These are phyloP conservation scores for Rhinoraja longicauda DNA, from an alignment of 2,797 vertebrate species.

Conservation along the genomic window DNA sequence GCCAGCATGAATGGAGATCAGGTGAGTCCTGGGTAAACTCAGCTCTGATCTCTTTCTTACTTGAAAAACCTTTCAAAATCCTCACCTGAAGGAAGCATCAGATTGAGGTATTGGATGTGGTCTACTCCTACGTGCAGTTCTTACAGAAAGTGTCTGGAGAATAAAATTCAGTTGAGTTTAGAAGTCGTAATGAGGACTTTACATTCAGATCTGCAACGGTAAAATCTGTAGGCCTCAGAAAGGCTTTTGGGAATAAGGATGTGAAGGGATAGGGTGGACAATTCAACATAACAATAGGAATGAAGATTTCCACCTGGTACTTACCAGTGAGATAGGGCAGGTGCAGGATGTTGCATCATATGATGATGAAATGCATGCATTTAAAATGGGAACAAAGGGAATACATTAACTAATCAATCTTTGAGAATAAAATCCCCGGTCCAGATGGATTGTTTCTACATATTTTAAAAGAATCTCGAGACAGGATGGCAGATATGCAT, in stretches of 20 bases:
- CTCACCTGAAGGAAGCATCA: not conserved
- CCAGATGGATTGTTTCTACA: too few relatives aligned
- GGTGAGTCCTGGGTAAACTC: not conserved
- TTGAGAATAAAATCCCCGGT: too few relatives aligned
- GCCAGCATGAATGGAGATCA: not conserved
- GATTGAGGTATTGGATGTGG: not conserved
- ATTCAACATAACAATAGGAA: too few relatives aligned
- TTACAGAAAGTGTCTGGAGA: not conserved
- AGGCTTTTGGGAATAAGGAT: not conserved
- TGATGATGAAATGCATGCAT: too few relatives aligned
- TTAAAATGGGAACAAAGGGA: too few relatives aligned
- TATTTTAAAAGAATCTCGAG: too few relatives aligned
- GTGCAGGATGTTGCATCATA: too few relatives aligned
- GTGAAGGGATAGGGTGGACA: too few relatives aligned
- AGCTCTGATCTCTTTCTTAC: not conserved
- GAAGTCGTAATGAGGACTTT: not conserved
- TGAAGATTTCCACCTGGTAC: too few relatives aligned
- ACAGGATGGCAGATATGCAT: too few relatives aligned
- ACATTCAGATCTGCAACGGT: not conserved
- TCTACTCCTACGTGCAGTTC: not conserved
- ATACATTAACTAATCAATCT: too few relatives aligned
- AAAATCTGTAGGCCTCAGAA: not conserved
- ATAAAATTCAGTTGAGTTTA: not conserved
- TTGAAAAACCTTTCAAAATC: not conserved
- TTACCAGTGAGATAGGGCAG: too few relatives aligned